These are phyloP conservation scores for Aphelenchoides besseyi DNA, from an alignment of 1,140 invertebrate species.

Conservation along the genomic window DNA sequence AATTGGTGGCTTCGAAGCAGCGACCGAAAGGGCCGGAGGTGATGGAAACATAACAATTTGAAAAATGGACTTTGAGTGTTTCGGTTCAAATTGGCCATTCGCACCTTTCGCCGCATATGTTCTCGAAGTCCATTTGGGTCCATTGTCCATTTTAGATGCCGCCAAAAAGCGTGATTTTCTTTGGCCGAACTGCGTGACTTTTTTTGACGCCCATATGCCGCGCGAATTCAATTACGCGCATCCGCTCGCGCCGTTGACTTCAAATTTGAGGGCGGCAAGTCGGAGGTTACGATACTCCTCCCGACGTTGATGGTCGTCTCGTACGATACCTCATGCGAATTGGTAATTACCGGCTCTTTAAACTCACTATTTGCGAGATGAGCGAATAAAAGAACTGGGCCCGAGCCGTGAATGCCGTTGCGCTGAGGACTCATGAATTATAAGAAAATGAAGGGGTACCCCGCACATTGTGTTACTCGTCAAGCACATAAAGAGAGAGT, in stretches of 20 bases:
- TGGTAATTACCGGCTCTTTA: constrained; percentile 3
- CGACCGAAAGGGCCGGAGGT: background rate
- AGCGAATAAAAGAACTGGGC: background rate
- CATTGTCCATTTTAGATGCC: background rate
- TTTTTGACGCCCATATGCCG: background rate
- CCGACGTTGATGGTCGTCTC: background rate
- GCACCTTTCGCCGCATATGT: background rate
- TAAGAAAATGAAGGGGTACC: background rate
- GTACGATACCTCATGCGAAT: background rate
- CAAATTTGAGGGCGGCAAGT: background rate
- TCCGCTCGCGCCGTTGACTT: background rate
- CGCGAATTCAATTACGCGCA: constrained; percentile 3
- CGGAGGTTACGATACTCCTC: background rate
- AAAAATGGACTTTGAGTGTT: background rate
- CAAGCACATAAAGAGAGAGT: no score
- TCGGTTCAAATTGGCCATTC: background rate
- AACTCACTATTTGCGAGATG: background rate
- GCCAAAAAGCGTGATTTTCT: constrained; percentile 5
- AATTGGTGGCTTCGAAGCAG: background rate
- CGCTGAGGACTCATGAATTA: background rate
- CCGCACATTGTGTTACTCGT: background rate
- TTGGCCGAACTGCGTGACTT: background rate
- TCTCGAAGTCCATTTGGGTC: background rate
- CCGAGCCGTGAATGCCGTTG: background rate
- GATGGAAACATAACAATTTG: background rate